A percentile compares a stretch with the other conserved stretches of the same genome.
Conservation (phyloP, 1,140 invertebrate species). For the Epicauta chinensis region DNA sequence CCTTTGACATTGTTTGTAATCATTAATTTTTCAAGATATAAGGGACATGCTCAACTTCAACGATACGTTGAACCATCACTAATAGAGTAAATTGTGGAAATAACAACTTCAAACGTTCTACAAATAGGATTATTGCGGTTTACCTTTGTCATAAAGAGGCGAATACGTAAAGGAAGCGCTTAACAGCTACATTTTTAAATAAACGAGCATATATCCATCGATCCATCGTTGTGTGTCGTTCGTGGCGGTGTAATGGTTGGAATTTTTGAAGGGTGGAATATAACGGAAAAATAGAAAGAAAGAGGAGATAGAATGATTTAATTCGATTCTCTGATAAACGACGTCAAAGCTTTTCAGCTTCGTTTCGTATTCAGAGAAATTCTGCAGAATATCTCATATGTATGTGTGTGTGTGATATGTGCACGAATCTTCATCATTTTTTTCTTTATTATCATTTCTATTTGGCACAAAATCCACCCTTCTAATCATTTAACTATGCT, state of each 20-base stretch:
- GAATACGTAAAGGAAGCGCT: slow-evolving; percentile 10
- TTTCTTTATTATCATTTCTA: too few relatives aligned
- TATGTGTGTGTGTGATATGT: not conserved
- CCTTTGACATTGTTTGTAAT: too few relatives aligned
- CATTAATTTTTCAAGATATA: too few relatives aligned
- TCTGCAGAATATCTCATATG: slow-evolving; percentile 6
- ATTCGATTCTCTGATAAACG: slow-evolving; percentile 13
- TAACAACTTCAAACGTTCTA: slow-evolving; percentile 15
- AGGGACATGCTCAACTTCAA: too few relatives aligned
- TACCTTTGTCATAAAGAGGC: slow-evolving; percentile 12
- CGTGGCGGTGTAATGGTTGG: too few relatives aligned
- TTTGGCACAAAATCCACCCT: too few relatives aligned
- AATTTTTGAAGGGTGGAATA: too few relatives aligned
- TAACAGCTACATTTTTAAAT: slow-evolving; percentile 18
- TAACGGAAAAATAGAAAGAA: not conserved
- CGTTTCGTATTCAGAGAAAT: slow-evolving; percentile 7
- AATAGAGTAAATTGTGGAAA: slow-evolving; percentile 16
- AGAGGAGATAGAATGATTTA: slow-evolving; percentile 8
- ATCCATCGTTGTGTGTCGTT: not conserved
- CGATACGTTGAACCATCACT: not conserved
- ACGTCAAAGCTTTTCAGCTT: slow-evolving; percentile 1
- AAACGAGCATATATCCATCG: slow-evolving; percentile 13
- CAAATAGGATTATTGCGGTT: slow-evolving; percentile 25
- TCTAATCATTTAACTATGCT: too few relatives aligned
- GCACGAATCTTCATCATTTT: not conserved